These are phyloP conservation scores for Glandiceps talaboti DNA, from an alignment of 53 echinoderm and acorn worm species.

Conservation along the genomic window DNA sequence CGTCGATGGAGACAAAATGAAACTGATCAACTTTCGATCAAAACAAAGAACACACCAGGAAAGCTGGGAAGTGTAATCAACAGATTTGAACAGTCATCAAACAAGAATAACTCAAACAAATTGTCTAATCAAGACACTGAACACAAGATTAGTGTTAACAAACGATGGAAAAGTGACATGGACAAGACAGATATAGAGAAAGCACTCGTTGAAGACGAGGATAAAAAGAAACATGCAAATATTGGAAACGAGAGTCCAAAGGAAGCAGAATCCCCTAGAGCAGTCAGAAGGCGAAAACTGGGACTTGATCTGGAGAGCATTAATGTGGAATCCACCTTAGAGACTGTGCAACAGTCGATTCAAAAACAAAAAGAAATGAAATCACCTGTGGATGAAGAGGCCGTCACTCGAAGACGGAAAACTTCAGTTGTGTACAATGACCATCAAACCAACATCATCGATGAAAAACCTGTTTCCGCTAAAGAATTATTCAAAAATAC, in stretches of 20 bases:
- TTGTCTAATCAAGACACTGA: not conserved
- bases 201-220: not conserved
- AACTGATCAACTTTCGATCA: not conserved
- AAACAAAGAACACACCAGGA: not conserved
- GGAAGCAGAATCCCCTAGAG: not conserved
- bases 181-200: not conserved
- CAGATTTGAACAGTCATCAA: not conserved
- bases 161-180: not conserved
- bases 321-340: not conserved
- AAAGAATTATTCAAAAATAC: not conserved
- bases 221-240: not conserved
- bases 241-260: not conserved
- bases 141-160: not conserved
- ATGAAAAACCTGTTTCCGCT: not conserved
- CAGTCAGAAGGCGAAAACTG: not conserved
- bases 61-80: not conserved
- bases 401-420: not conserved
- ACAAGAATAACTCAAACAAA: not conserved
- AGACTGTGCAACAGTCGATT: not conserved
- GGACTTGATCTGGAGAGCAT: not conserved
- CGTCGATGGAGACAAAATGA: too few species aligned
- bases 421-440: not conserved
- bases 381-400: not conserved
- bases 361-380: not conserved
- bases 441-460: not conserved